Percentiles rank a stretch among this genome's conserved stretches.
Evolutionary conservation across 2,113 vertebrate genomes (phyloP).

Genomic region (Melozone crissalis): DNA sequence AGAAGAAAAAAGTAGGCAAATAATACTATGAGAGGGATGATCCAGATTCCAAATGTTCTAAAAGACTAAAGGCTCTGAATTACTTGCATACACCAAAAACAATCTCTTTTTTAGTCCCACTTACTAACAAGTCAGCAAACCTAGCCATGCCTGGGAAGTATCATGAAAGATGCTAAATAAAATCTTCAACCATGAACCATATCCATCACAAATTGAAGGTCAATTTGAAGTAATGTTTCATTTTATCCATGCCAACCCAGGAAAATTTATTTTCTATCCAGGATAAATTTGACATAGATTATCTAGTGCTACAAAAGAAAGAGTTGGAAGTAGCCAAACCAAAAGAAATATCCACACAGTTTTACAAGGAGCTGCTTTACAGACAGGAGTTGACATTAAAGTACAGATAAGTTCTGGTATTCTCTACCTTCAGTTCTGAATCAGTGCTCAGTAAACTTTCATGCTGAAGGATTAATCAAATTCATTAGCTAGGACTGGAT

Average conservation of each 20-base stretch:
- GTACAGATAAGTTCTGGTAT: neutral
- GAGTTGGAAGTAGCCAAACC: neutral
- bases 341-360: neutral
- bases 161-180: neutral
- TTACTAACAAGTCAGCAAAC: neutral
- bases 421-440: neutral
- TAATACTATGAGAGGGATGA: neutral
- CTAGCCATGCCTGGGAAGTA: neutral
- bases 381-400: neutral
- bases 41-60: neutral
- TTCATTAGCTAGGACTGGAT: neutral
- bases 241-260: neutral
- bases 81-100: neutral
- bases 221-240: neutral
- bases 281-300: neutral
- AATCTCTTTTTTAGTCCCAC: neutral
- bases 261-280: neutral
- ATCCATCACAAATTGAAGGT: neutral
- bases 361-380: neutral
- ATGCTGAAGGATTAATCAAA: neutral
- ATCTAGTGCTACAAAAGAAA: neutral
- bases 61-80: neutral
- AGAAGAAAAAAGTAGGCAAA: neutral
- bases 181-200: neutral
- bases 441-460: neutral